Conservation (phyloP, 2,888 invertebrate genomes). For the Aleiodes testaceus region DNA sequence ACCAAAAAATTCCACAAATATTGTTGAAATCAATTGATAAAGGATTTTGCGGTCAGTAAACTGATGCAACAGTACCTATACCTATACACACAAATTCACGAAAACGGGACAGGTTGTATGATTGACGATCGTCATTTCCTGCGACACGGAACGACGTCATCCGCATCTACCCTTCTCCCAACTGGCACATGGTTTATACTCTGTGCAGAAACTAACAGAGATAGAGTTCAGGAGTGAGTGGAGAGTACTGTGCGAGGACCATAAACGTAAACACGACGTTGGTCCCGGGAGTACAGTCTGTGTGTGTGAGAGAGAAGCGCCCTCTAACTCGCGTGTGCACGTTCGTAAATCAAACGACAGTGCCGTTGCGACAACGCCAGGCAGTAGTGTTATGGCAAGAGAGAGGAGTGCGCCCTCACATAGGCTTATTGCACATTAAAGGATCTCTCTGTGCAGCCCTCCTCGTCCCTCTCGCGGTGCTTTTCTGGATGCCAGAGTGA, state of each 20-base stretch:
- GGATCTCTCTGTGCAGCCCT: constrained; percentile 42
- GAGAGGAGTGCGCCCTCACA: constrained; percentile 36
- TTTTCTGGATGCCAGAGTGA: constrained; percentile 12
- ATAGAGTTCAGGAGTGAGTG: constrained; percentile 28
- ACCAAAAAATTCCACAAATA: too few relatives aligned
- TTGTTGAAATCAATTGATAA: neutral
- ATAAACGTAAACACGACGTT: constrained; percentile 53
- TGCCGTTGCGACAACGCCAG: constrained; percentile 36
- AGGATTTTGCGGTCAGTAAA: constrained; percentile 1
- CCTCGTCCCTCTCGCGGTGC: constrained; percentile 37
- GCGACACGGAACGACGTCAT: constrained; percentile 52
- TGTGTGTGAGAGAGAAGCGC: constrained; percentile 8
- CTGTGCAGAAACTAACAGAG: constrained; percentile 14
- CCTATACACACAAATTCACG: neutral
- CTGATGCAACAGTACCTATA: constrained; percentile 4
- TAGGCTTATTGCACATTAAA: constrained; percentile 53
- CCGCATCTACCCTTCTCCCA: constrained; percentile 22
- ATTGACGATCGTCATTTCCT: constrained; percentile 59
- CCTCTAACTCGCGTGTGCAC: constrained; percentile 26
- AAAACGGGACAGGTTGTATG: constrained; percentile 41
- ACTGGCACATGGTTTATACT: constrained; percentile 25
- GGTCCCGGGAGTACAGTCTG: constrained; percentile 5
- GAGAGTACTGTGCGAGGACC: constrained; percentile 41
- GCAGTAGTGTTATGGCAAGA: constrained; percentile 1
- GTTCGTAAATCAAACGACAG: constrained; percentile 52